Percentiles rank a stretch among this genome's conserved stretches.
Evolutionary conservation across 2,797 vertebrate species (phyloP).

Genomic region (Novumbra hubbsi): DNA sequence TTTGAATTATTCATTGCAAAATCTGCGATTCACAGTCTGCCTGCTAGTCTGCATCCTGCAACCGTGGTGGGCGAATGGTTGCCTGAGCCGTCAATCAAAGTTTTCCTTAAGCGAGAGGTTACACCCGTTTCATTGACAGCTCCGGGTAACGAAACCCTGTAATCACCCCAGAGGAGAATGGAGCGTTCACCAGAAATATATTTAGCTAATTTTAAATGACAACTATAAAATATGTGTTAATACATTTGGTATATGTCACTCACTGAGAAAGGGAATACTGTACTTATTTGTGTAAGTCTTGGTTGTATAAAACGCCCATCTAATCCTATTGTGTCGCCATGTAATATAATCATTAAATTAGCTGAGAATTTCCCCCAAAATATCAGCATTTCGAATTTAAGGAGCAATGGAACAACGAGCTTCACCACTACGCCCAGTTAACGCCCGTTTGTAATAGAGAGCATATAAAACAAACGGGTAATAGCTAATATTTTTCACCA

Average conservation of each 20-base stretch:
- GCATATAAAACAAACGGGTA: background rate
- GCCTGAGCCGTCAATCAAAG: conserved; percentile 54
- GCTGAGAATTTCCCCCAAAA: background rate
- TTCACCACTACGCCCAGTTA: background rate
- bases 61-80: conserved; percentile 68
- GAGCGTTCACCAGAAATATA: background rate
- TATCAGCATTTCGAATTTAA: background rate
- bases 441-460: conserved; percentile 8
- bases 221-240: conserved; percentile 8
- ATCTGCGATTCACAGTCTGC: conserved; percentile 44
- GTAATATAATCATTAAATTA: background rate
- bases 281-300: background rate
- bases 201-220: background rate
- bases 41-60: conserved; percentile 28
- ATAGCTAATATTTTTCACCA: background rate
- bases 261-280: background rate
- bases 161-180: conserved; percentile 31
- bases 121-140: conserved; percentile 77
- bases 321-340: background rate
- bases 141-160: conserved; percentile 72
- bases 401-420: background rate
- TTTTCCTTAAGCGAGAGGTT: conserved; percentile 51
- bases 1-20: no score
- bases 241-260: background rate
- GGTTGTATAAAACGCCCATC: background rate